Evolutionary conservation across 2,113 vertebrate species (phyloP), one percentile per base, ranked within the genome.

Genomic region (Pollimyrus isidori): DNA sequence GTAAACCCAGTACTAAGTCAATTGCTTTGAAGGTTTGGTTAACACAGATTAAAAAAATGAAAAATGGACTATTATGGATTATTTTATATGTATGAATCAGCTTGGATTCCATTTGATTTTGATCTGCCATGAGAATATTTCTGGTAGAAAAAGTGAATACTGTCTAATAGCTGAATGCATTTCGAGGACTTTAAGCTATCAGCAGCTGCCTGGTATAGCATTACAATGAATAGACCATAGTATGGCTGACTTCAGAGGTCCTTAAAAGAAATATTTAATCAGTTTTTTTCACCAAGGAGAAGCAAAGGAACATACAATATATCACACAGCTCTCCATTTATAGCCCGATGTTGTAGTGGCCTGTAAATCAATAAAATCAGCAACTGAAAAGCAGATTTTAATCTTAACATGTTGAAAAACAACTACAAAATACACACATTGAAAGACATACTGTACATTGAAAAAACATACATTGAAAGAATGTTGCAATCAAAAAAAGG

Each of bases 101-200:
- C 39, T 84, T 87, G 2, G 17, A 26, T 53, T 50, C n/a, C 17
- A 26, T 30, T 50, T 26, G 21, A 23, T 85, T n/a, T 62, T 50
- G 9, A 84, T 58, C 21, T 53, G 35, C 21, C n/a, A 69, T 88
- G 80, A 89, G 85, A 91, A 91, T 69, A 88, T 87, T 86, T 58
- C 69, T 45, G 26, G 83, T 73, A 73, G 88, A 87, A n/a, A 17
- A 23, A 58, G 2, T 86, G 84, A 92, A 89, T 89, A 89, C 84
- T 56, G 58, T 73, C 26, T 58, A 73, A 39, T 87, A 91, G 90
- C 90, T 91, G 89, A 91, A 91, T 92, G 89, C 91, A 87, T 84
- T 92, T 90, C 56, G 90, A 89, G 62, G 46, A 49, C 82, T 89
- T 76, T 89, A 49, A 80, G 69, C 80, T 62, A 89, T 90, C 89